Conservation (phyloP, 2,888 invertebrate species). For the Gnatocerus cornutus region DNA sequence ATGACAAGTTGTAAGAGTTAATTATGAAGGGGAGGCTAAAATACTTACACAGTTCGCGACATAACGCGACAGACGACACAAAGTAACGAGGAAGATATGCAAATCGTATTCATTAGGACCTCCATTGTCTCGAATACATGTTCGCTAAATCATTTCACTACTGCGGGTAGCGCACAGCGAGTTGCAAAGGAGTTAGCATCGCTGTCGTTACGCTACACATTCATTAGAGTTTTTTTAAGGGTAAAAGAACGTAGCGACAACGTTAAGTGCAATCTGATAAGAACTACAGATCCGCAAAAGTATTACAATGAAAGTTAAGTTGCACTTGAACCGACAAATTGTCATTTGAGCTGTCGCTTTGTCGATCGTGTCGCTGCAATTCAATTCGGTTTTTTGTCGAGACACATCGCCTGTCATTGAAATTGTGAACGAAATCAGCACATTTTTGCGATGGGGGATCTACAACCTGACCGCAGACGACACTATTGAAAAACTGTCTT, state of each 20-base stretch:
- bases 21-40: constrained; percentile 41
- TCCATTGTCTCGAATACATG: constrained; percentile 67
- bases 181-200: constrained; percentile 58
- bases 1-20: constrained; percentile 46
- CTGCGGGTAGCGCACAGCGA: constrained; percentile 57
- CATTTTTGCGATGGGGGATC: constrained; percentile 55
- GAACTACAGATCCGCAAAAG: constrained; percentile 44
- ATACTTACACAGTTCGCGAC: constrained; percentile 60
- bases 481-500: constrained; percentile 52
- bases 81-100: constrained; percentile 70
- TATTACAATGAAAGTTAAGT: constrained; percentile 14
- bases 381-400: constrained; percentile 64
- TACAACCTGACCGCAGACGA: constrained; percentile 55
- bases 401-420: constrained; percentile 63
- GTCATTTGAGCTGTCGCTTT: constrained; percentile 57
- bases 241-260: constrained; percentile 58
- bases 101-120: constrained; percentile 68
- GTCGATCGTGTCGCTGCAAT: constrained; percentile 61
- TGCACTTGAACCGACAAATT: constrained; percentile 53
- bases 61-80: constrained; percentile 65
- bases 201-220: constrained; percentile 59
- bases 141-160: constrained; percentile 61
- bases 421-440: constrained; percentile 65
- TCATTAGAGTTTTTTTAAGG: constrained; percentile 60
- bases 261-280: constrained; percentile 58